A percentile compares a stretch with the other conserved stretches of the same genome.
Conservation (phyloP, 2,113 vertebrate species). For the Mionectes macconnelli region DNA sequence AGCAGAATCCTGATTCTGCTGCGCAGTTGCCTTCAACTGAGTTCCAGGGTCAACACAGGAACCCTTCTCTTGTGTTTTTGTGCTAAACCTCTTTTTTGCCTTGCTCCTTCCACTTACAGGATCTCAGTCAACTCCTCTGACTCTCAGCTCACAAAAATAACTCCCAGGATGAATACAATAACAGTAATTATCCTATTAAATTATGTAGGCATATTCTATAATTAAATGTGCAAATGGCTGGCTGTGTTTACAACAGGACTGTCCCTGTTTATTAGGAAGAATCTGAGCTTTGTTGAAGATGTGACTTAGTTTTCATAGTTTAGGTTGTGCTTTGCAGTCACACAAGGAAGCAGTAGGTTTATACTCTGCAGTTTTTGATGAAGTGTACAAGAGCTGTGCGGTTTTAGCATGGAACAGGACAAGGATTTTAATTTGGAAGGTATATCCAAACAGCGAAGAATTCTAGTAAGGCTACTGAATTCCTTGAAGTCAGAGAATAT, state of each 20-base stretch:
- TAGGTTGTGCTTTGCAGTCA: background rate
- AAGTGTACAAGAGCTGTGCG: background rate
- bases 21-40: background rate
- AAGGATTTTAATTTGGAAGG: background rate
- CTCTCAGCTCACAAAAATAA: background rate
- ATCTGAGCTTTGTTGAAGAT: background rate
- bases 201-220: background rate
- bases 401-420: background rate
- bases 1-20: background rate
- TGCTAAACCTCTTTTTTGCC: background rate
- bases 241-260: background rate
- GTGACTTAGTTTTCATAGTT: background rate
- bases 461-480: background rate
- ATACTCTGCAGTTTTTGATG: background rate
- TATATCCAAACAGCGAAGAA: background rate
- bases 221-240: background rate
- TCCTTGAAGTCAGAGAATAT: background rate
- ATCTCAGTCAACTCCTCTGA: background rate
- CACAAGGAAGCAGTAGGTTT: background rate
- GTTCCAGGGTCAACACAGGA: background rate
- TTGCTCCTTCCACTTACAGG: background rate
- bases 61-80: rapidly evolving
- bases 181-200: slow-evolving; percentile 21
- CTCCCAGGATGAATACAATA: background rate
- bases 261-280: background rate